Base-by-base conservation (phyloP, 1,140 invertebrate genomes). In the Drosophila kurseongensis region DNA sequence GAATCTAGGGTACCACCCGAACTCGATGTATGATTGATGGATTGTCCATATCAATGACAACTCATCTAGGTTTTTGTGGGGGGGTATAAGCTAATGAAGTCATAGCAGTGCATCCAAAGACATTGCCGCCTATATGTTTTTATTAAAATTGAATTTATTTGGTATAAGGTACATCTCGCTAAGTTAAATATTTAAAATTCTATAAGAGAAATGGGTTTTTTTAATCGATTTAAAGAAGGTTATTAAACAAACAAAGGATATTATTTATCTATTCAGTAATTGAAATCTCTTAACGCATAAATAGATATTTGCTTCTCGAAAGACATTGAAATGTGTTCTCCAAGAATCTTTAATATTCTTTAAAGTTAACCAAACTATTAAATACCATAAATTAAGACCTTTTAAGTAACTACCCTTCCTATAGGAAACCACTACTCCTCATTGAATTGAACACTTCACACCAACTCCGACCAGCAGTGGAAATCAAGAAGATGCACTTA, bases 11-110 rank as follows among this genome's bases (percentile, higher is more conserved):
- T 76, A 61, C 75, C 63, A 50, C 55, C 75, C 47, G 35, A 67
- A 42, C 60, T 67, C 73, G 61, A 83, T 75, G 62, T 75, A 84
- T 91, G 90, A 91, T 91, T 89, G 77, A 91, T 91, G 88, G 76
- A 80, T 76, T 83, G 68, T 51, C 66, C 80, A 77, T 89, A 86
- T 86, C 83, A 88, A 62, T 88, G 83, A 83, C 83, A 83, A 78
- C 48, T 66, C 75, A 86, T 86, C 83, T 72, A 13, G 6, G 36
- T 12, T 9, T 36, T 1, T 6, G 5, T 6, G 4, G 1, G 23
- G 35, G n/a, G 38, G 10, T 3, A 4, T n/a, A n/a, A n/a, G 55
- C 54, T 76, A 76, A 76, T 76, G 41, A 75, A 76, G 73, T 75
- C 72, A 75, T 75, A 75, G 36, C 6, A 14, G 23, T 10, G 27